Percentiles rank a stretch among this genome's conserved stretches.
Evolutionary conservation across 2,888 invertebrate genomes (phyloP).

Genomic region (Gortyna flavago): DNA sequence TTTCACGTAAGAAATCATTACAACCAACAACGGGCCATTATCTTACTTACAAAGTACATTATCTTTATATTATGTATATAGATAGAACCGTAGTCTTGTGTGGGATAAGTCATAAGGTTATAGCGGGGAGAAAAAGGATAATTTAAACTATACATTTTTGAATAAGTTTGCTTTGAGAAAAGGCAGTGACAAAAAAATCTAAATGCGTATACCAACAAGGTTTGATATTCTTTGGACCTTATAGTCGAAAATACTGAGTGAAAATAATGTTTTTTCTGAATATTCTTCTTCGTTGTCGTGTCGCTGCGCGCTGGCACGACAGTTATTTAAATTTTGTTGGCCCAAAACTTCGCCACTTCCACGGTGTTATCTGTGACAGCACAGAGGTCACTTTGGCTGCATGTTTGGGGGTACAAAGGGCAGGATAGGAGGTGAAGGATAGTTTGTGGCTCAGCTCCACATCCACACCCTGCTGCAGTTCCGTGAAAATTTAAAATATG

Average conservation of each 20-base stretch:
- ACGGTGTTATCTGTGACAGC: background rate
- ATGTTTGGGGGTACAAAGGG: background rate
- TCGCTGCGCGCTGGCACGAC: background rate
- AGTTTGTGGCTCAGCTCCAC: background rate
- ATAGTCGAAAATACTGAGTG: background rate
- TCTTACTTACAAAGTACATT: constrained; percentile 72
- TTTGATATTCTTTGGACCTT: background rate
- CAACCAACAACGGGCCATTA: constrained; percentile 73
- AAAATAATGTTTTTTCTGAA: background rate
- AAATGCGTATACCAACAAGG: background rate
- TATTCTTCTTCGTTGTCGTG: background rate
- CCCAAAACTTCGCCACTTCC: background rate
- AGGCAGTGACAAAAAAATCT: background rate
- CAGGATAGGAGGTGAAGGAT: background rate
- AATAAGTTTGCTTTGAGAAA: background rate
- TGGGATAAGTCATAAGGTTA: constrained; percentile 25
- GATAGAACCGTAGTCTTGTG: constrained; percentile 30
- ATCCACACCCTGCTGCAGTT: background rate
- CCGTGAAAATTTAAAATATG: no score
- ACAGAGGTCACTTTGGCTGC: background rate
- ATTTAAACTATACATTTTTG: background rate
- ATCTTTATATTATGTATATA: constrained; percentile 64
- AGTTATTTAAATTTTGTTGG: background rate
- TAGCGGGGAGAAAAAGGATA: constrained; percentile 3
- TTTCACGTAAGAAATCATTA: constrained; percentile 77